Conservation (phyloP, 2,797 vertebrate species). For the Lophotriccus pileatus region DNA sequence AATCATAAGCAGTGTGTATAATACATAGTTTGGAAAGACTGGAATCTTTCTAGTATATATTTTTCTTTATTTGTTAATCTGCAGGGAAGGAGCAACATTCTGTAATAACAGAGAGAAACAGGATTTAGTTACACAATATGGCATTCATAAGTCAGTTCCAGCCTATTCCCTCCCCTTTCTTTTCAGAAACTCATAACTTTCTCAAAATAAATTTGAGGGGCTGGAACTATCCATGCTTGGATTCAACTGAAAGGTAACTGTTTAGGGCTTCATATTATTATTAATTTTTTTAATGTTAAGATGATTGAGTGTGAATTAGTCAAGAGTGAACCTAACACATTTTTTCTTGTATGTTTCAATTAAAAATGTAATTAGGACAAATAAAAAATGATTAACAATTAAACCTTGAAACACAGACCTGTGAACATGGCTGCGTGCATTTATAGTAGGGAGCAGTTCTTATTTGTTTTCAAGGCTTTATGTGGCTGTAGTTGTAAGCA, state of each 20-base stretch:
- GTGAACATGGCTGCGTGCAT: background rate
- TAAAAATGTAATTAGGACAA: slow-evolving; percentile 54
- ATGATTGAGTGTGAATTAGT: slow-evolving; percentile 23
- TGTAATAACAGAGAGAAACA: slow-evolving; percentile 31
- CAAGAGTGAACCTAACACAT: slow-evolving; percentile 12
- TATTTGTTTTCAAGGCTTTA: background rate
- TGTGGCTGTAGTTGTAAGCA: background rate
- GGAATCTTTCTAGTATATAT: slow-evolving; percentile 24
- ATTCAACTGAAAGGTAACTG: slow-evolving; percentile 4
- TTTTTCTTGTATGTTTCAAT: slow-evolving; percentile 37
- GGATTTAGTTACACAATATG: slow-evolving; percentile 29
- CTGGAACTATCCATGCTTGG: slow-evolving; percentile 26
- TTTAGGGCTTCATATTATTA: background rate
- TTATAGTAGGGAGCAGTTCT: background rate
- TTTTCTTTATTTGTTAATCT: slow-evolving; percentile 60
- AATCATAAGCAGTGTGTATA: slow-evolving; percentile 34
- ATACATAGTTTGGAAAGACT: slow-evolving; percentile 43
- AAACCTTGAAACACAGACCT: slow-evolving; percentile 1
- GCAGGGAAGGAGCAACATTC: slow-evolving; percentile 25
- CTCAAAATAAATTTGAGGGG: slow-evolving; percentile 24
- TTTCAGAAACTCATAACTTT: slow-evolving; percentile 23
- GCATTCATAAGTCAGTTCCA: slow-evolving; percentile 24
- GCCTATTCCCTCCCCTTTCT: slow-evolving; percentile 35
- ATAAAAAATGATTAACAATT: background rate
- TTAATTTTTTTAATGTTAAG: background rate